Evolutionary conservation across 2,888 invertebrate species (phyloP), one percentile per base, ranked within the genome.

Genomic region (Plagodis dolabraria): DNA sequence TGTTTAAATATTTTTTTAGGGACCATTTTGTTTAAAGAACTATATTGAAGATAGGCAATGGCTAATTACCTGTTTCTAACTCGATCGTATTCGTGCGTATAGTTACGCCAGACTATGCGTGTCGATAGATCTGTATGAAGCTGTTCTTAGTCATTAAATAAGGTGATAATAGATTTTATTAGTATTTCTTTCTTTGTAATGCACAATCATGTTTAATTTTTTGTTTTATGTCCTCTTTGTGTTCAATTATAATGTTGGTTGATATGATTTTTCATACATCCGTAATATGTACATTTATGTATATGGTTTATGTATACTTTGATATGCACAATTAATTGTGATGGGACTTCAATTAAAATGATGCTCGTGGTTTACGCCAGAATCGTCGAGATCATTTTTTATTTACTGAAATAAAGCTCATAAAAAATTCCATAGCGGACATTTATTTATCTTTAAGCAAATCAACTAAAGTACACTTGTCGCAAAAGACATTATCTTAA

Each of bases 401-500:
- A 65, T 68, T 71, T 72, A 72, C 71, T 60, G 69, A 76, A 74
- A 73, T 76, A 77, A 74, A 78, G 82, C 82, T 85, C 81, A 82
- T 74, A 63, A 72, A 76, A 59, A 75, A 84, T 80, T 83, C 85
- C 83, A 77, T 76, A 82, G 80, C 72, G 78, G 77, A 85, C 83
- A 63, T 64, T 70, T 60, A 57, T 56, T 84, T 80, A 82, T 81
- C 79, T 86, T 75, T 88, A 85, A 89, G 87, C 83, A 74, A 81
- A 83, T 80, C 78, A 81, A 82, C 79, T 82, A 76, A 88, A 90
- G 89, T 91, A 90, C 89, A 89, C 76, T 75, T 85, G 87, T 90
- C 86, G 74, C 77, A 88, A 89, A 91, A 90, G 89, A 91, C 89
- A 88, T 86, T 86, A 85, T 84, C 85, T 86, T 82, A 76, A 82